phyloP scores from a whole-genome alignment of 2,888 invertebrate species.

The Eustalomyia histrio region DNA sequence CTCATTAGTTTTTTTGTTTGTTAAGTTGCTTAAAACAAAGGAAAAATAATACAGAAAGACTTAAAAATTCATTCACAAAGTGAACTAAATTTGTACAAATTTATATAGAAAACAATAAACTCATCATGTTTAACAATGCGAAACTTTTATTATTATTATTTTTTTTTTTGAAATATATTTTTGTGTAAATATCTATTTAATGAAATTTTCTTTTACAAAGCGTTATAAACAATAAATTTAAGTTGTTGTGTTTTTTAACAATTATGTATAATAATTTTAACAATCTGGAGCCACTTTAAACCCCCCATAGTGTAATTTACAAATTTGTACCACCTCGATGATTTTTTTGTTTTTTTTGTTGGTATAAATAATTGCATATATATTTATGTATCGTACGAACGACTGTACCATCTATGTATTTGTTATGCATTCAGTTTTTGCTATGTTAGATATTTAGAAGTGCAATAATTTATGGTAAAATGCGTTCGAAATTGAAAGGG shows the following conservation, averaged over 20 bases:
- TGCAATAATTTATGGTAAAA: background rate
- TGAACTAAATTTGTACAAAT: background rate
- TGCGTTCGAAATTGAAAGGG: background rate
- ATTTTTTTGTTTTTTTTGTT: background rate
- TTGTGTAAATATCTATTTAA: background rate
- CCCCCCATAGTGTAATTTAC: background rate
- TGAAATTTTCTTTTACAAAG: background rate
- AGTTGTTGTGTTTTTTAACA: background rate
- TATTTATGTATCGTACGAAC: background rate
- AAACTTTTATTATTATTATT: no score
- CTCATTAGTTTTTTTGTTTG: constrained; percentile 10
- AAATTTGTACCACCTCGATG: background rate
- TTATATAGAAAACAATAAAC: background rate
- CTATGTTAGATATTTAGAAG: background rate
- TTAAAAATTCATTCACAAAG: constrained; percentile 3
- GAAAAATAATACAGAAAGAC: background rate
- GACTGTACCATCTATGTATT: no score
- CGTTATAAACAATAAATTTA: background rate
- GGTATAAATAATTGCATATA: background rate
- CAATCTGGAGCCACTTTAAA: background rate
- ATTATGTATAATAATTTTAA: background rate
- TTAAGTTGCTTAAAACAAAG: background rate
- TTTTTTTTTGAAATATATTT: background rate
- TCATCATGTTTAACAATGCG: background rate
- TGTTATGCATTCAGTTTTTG: no score